Conservation (phyloP, 2,888 invertebrate genomes). For the Nephrotoma guestfalica region DNA sequence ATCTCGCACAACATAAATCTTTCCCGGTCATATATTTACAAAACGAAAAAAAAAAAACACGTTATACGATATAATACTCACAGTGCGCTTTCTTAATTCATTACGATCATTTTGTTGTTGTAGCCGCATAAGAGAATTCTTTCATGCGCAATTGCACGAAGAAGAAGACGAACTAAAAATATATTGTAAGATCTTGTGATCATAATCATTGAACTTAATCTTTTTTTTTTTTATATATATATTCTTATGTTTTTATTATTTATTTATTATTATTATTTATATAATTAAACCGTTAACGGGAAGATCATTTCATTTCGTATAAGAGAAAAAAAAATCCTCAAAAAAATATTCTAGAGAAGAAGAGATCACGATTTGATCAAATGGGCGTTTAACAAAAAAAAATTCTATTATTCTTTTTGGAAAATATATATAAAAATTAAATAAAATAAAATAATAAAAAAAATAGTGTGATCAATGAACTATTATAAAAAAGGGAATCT, state of each 20-base stretch:
- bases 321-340: neutral
- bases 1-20: neutral
- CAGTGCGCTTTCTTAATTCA: neutral
- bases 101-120: neutral
- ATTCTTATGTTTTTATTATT: neutral
- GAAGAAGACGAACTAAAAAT: neutral
- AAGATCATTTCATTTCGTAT: conserved; percentile 15
- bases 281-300: conserved; percentile 30
- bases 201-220: neutral
- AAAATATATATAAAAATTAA: neutral
- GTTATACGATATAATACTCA: neutral
- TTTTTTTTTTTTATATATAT: neutral
- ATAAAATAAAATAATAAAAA: neutral
- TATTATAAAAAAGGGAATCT: conserved; percentile 2
- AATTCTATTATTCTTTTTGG: neutral
- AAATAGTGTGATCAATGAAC: neutral
- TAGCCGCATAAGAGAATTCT: neutral
- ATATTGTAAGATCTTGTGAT: neutral
- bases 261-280: conserved; percentile 2
- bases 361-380: conserved; percentile 4
- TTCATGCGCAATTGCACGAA: neutral
- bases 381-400: conserved; percentile 1
- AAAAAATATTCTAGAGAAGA: neutral
- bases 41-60: neutral
- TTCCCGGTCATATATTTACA: neutral